phyloP scores from a whole-genome alignment of 2,888 invertebrate genomes.

The Cephonodes hylas region DNA sequence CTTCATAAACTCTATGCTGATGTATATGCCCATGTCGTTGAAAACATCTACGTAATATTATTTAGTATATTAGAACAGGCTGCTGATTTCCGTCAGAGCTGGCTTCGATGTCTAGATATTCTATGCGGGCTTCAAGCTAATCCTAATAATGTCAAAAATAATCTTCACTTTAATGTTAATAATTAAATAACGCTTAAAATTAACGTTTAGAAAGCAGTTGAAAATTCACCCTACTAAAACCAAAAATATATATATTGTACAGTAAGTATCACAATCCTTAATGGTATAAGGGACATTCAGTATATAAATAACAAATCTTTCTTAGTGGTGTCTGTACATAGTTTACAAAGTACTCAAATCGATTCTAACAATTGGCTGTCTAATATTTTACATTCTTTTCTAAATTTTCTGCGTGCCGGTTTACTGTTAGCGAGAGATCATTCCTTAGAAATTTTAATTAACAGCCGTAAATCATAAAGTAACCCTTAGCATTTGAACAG shows the following conservation, averaged over 20 bases:
- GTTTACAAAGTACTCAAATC: background rate
- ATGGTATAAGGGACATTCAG: slow-evolving; percentile 6
- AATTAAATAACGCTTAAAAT: slow-evolving; percentile 23
- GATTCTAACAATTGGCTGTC: background rate
- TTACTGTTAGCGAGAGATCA: background rate
- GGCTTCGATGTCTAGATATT: slow-evolving; percentile 80
- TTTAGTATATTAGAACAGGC: slow-evolving; percentile 76
- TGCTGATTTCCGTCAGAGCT: slow-evolving; percentile 77
- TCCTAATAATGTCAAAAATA: slow-evolving; percentile 60
- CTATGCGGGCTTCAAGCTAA: slow-evolving; percentile 80
- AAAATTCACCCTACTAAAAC: slow-evolving; percentile 21
- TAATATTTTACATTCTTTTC: background rate
- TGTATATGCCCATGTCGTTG: slow-evolving; percentile 77
- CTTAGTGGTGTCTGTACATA: slow-evolving; percentile 1
- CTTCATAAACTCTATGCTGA: slow-evolving; percentile 79
- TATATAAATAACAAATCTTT: background rate
- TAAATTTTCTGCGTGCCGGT: background rate
- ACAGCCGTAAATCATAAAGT: background rate
- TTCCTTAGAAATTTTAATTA: background rate
- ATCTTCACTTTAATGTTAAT: slow-evolving; percentile 39
- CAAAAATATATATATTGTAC: slow-evolving; percentile 22
- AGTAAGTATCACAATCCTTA: slow-evolving; percentile 7
- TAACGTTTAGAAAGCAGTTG: slow-evolving; percentile 47
- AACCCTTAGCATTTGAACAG: background rate
- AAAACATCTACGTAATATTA: slow-evolving; percentile 70